Percentiles rank a stretch among this genome's conserved stretches.
phyloP scores from a whole-genome alignment of 2,113 vertebrate genomes.

The Gasterosteus nipponicus region DNA sequence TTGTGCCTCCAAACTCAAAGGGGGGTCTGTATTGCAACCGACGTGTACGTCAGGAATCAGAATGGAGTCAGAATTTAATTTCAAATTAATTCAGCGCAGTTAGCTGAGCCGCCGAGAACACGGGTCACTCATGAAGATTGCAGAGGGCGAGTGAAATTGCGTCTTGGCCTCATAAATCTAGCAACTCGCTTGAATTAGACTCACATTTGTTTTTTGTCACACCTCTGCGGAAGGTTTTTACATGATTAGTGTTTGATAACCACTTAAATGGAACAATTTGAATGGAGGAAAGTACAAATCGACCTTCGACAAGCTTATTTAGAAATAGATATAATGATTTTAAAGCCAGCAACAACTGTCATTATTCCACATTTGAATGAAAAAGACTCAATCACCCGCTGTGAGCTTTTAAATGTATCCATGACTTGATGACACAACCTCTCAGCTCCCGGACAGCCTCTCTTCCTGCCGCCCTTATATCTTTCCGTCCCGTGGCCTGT shows the following conservation, averaged over 20 bases:
- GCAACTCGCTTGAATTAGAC: background rate
- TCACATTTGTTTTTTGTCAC: background rate
- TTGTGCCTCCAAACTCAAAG: constrained; percentile 43
- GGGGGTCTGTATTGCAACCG: constrained; percentile 13
- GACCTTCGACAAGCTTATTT: background rate
- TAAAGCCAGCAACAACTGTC: constrained; percentile 2
- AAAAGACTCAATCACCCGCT: constrained; percentile 65
- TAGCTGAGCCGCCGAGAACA: constrained; percentile 2
- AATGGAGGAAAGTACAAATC: background rate
- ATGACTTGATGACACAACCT: constrained; percentile 44
- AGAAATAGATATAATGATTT: background rate
- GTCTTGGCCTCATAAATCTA: background rate
- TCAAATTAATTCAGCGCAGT: constrained; percentile 8
- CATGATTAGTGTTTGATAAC: background rate
- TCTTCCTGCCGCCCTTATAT: constrained; percentile 46
- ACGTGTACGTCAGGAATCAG: constrained; percentile 14
- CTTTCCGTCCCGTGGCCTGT: constrained; percentile 49
- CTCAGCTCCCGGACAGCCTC: constrained; percentile 39
- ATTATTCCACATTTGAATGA: constrained; percentile 46
- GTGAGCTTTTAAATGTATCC: constrained; percentile 43
- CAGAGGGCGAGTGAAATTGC: background rate
- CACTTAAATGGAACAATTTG: background rate
- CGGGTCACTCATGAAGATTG: background rate
- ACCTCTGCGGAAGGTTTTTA: background rate
- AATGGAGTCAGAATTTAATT: constrained; percentile 34